Base-by-base conservation (phyloP, 1,140 invertebrate species). In the Acromyrmex heyeri region DNA sequence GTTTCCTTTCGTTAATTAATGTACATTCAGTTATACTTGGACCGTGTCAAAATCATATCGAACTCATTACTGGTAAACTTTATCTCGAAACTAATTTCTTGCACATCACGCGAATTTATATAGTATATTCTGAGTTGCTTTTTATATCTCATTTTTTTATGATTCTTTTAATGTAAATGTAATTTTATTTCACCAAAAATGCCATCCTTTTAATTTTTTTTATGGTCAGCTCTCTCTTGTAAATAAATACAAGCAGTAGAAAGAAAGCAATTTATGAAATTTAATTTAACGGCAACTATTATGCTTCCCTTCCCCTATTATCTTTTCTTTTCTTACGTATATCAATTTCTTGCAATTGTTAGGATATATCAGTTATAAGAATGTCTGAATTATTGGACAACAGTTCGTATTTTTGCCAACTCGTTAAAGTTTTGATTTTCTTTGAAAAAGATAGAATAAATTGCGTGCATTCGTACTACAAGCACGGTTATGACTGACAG, bases 291-390 rank as follows among this genome's bases (percentile, higher is more conserved):
- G 81, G 79, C 85, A 87, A 89, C 79, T 86, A 53, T 70, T 85
- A 75, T 69, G 34, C 59, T n/a, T 76, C 55, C 85, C 64, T 86
- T 76, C 70, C 62, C 73, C 48, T 72, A 64, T 69, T 72, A 73
- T 57, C 65, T 83, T 88, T 86, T 57, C 87, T 90, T 90, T 88
- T 88, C 88, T 90, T 91, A 88, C 81, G 87, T 81, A 87, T 87
- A 79, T 86, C 62, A 85, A 87, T 88, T 67, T 61, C 65, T 86
- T 55, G 78, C 78, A 73, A 78, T 90, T 78, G 65, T 69, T 73
- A 75, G 48, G 81, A 88, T 90, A 81, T 90, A 90, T 90, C 79
- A 64, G 86, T 91, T 90, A 90, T 85, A 85, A 88, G 85, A 90
- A 90, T 87, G 67, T 89, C 73, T 73, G 61, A 10, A 7, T 34